Evolutionary conservation across 2,888 invertebrate genomes (phyloP).

Genomic region (Matsumyia berberina): DNA sequence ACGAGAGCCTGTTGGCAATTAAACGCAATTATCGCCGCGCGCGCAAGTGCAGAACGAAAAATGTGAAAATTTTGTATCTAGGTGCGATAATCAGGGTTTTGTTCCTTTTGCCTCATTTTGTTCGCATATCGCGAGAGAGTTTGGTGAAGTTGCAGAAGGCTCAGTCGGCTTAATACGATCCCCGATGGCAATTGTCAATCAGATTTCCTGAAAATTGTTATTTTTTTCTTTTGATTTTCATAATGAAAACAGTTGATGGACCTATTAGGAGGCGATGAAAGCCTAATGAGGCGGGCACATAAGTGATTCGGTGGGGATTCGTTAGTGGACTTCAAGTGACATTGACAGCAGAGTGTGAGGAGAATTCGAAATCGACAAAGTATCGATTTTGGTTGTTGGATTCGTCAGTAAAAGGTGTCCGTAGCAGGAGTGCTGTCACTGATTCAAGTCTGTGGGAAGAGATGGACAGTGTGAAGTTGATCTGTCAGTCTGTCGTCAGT

Average conservation of each 20-base stretch:
- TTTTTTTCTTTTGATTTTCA: conserved; percentile 11
- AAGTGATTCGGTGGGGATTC: conserved; percentile 56
- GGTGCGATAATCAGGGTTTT: conserved; percentile 74
- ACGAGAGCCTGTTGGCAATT: conserved; percentile 72
- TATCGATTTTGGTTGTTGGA: conserved; percentile 49
- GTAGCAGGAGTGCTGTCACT: conserved; percentile 16
- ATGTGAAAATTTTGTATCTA: conserved; percentile 74
- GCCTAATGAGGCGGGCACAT: conserved; percentile 63
- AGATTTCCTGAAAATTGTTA: conserved; percentile 63
- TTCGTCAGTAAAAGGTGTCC: neutral
- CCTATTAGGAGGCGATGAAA: conserved; percentile 60
- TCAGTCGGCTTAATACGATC: neutral
- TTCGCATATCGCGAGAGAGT: conserved; percentile 5
- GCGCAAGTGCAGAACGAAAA: conserved; percentile 74
- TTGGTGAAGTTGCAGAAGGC: conserved; percentile 21
- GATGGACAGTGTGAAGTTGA: too few relatives aligned
- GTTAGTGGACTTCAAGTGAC: conserved; percentile 39
- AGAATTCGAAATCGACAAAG: conserved; percentile 46
- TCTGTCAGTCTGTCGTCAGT: too few relatives aligned
- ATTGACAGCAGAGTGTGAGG: conserved; percentile 38
- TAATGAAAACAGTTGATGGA: conserved; percentile 71
- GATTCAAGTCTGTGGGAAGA: neutral
- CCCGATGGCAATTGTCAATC: conserved; percentile 70
- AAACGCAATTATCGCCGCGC: conserved; percentile 74
- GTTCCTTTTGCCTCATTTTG: conserved; percentile 14